Conservation (phyloP, 2,888 invertebrate genomes). For the Dermolepida albohirtum region DNA sequence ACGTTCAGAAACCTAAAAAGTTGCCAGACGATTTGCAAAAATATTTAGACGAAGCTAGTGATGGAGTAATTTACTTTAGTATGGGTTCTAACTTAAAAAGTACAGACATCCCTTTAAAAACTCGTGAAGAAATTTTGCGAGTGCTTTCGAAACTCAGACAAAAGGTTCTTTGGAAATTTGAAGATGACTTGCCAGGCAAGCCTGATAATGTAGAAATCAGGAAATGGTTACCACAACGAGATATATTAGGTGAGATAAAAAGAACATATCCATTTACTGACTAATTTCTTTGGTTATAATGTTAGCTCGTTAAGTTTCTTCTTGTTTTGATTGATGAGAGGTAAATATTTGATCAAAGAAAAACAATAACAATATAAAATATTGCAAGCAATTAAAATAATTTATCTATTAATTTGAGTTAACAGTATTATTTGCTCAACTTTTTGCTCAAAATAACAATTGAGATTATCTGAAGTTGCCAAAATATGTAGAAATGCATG, state of each 20-base stretch:
- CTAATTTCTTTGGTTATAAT: no score
- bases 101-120: conserved; percentile 68
- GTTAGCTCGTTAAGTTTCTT: no score
- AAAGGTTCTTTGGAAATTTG: conserved; percentile 68
- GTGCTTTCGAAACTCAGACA: conserved; percentile 71
- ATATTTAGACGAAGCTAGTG: conserved; percentile 66
- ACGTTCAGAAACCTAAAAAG: conserved; percentile 56
- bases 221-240: conserved; percentile 66
- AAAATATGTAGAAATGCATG: no score
- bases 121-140: conserved; percentile 68
- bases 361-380: no score
- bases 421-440: no score
- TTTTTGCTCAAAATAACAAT: no score
- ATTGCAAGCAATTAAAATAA: no score
- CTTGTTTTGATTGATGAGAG: no score
- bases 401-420: no score
- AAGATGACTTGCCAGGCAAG: conserved; percentile 59
- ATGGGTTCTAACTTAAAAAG: conserved; percentile 72
- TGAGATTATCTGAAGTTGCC: no score
- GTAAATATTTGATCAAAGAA: no score
- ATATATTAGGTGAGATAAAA: conserved; percentile 46
- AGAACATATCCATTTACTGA: no score
- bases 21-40: conserved; percentile 65
- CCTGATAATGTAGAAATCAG: conserved; percentile 63
- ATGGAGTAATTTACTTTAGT: conserved; percentile 71